Evolutionary conservation across 2,113 vertebrate species (phyloP).

Genomic region (Podarcis cretensis): DNA sequence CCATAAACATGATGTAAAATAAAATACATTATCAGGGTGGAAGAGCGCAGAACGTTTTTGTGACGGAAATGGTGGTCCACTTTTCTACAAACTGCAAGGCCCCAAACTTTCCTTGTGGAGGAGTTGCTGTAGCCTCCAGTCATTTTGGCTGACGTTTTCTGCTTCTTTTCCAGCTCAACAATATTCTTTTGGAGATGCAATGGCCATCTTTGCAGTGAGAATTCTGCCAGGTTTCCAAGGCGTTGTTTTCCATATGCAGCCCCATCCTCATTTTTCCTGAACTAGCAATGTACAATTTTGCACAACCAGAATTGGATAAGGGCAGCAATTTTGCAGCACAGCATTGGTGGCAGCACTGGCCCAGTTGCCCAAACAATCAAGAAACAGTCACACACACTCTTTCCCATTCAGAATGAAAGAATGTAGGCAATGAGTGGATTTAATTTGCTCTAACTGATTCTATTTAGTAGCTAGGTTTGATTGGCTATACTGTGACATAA

Average conservation of each 20-base stretch:
- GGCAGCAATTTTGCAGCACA: background rate
- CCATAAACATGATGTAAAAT: background rate
- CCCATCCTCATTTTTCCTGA: background rate
- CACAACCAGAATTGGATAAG: background rate
- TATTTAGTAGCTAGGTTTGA: background rate
- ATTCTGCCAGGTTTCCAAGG: background rate
- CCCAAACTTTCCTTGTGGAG: background rate
- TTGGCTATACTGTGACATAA: background rate
- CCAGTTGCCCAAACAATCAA: background rate
- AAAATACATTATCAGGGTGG: background rate
- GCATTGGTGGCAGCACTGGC: background rate
- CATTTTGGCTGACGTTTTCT: background rate
- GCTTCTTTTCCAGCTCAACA: background rate
- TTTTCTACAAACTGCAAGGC: background rate
- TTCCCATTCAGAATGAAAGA: background rate
- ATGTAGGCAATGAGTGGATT: background rate
- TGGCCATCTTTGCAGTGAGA: background rate
- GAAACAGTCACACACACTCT: background rate
- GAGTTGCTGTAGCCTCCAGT: background rate
- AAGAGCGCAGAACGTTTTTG: background rate
- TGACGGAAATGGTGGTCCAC: background rate
- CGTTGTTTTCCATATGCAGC: background rate
- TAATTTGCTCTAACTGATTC: background rate
- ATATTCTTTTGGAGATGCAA: too few relatives aligned
- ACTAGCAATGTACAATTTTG: background rate